Conservation (phyloP, 2,113 vertebrate species). For the Rana temporaria region DNA sequence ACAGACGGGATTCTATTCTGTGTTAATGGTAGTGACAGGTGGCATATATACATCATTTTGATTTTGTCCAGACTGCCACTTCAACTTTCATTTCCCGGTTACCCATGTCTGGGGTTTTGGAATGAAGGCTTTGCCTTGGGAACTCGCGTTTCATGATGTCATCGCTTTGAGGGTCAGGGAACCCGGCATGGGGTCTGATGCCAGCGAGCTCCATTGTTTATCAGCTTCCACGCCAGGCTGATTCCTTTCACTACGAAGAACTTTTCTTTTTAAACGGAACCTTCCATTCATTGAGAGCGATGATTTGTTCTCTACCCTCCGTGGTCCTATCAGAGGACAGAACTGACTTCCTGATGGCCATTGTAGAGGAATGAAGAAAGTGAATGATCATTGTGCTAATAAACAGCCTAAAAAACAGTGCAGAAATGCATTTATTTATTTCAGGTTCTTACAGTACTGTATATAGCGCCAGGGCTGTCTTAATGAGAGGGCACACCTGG, state of each 20-base stretch:
- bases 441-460: too few species aligned
- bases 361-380: background rate
- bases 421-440: too few species aligned
- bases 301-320: background rate
- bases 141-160: constrained; percentile 27
- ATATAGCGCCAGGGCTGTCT: too few species aligned
- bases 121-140: background rate
- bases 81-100: background rate
- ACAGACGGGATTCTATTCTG: too few species aligned
- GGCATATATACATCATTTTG: too few species aligned
- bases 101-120: background rate
- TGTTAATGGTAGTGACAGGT: too few species aligned
- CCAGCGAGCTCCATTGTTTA: constrained; percentile 13
- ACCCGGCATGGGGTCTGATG: constrained; percentile 22
- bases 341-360: background rate
- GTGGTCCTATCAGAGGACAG: background rate
- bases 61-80: background rate
- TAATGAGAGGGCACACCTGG: too few species aligned
- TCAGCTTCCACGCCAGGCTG: background rate
- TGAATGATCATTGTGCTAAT: too few species aligned
- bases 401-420: too few species aligned
- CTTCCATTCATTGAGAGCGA: background rate
- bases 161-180: constrained; percentile 33
- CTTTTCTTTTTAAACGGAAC: background rate
- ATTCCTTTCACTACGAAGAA: constrained; percentile 15